These are phyloP conservation scores for Phenganax stokvisi DNA, from an alignment of 92 coral and sea anemone species.

Conservation along the genomic window DNA sequence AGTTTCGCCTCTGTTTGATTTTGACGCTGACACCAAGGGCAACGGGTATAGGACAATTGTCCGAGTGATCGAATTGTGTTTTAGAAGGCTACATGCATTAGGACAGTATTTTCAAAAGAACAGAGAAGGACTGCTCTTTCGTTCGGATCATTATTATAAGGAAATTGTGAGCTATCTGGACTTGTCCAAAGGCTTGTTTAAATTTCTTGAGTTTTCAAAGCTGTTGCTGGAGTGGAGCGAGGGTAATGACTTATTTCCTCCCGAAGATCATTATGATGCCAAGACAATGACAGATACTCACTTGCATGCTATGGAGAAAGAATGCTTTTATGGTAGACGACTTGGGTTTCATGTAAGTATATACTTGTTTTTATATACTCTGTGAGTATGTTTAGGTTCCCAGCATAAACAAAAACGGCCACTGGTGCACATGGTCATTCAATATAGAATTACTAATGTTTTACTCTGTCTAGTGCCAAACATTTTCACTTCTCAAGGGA, in stretches of 20 bases:
- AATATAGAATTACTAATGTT: no score
- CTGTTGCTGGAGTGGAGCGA: constrained; percentile 59
- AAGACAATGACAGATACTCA: constrained; percentile 63
- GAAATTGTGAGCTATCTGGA: constrained; percentile 75
- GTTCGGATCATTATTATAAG: constrained; percentile 84
- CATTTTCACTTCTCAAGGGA: no score
- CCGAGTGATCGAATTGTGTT: constrained; percentile 62
- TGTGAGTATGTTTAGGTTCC: neutral
- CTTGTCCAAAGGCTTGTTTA: constrained; percentile 58
- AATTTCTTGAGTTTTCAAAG: constrained; percentile 66
- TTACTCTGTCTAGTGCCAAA: no score
- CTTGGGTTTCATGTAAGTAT: constrained; percentile 87
- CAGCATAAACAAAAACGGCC: no score
- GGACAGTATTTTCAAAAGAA: constrained; percentile 67
- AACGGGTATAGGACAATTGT: constrained; percentile 84
- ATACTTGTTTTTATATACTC: neutral
- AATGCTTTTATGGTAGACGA: constrained; percentile 88
- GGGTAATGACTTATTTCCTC: constrained; percentile 63
- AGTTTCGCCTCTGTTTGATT: constrained; percentile 65
- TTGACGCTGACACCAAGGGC: constrained; percentile 73
- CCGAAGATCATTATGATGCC: constrained; percentile 60
- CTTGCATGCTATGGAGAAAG: constrained; percentile 71
- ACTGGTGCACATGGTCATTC: no score
- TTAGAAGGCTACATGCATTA: constrained; percentile 69
- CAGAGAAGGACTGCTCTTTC: constrained; percentile 75